Percentiles rank a stretch among this genome's conserved stretches.
phyloP scores from a whole-genome alignment of 1,140 invertebrate species.

The Araneus ventricosus region DNA sequence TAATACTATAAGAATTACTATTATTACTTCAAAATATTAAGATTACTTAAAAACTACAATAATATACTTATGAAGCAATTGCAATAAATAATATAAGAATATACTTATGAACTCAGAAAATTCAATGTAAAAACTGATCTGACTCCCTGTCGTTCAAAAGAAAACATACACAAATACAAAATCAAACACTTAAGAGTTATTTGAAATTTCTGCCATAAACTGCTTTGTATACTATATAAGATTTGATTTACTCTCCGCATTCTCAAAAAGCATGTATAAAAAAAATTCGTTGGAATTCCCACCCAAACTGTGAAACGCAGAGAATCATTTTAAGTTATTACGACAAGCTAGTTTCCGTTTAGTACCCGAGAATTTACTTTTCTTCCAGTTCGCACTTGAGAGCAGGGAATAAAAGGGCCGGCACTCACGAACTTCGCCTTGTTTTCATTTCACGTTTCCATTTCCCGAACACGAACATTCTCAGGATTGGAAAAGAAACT shows the following conservation, averaged over 20 bases:
- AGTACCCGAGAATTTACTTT: slow-evolving; percentile 30
- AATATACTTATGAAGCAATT: no score
- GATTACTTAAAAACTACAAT: no score
- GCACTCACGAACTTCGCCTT: slow-evolving; percentile 15
- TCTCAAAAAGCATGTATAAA: not conserved
- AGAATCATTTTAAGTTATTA: slow-evolving; percentile 16
- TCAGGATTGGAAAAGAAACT: slow-evolving; percentile 48
- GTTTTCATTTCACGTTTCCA: slow-evolving; percentile 47
- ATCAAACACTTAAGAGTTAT: no score
- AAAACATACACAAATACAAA: no score
- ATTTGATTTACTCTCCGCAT: not conserved
- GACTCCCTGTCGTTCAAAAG: no score
- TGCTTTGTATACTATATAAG: no score
- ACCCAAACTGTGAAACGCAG: not conserved
- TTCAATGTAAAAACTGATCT: no score
- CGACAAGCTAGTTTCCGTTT: slow-evolving; percentile 3
- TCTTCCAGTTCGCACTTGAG: not conserved
- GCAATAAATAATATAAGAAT: no score
- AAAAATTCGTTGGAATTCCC: not conserved
- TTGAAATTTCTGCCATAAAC: no score
- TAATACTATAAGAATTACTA: no score
- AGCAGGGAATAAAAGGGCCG: not conserved
- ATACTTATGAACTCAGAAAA: no score
- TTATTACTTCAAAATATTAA: no score
- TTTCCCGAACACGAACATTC: slow-evolving; percentile 46